Evolutionary conservation across 2,113 vertebrate species (phyloP), one percentile per base, ranked within the genome.

Genomic region (Pleuronectes platessa): DNA sequence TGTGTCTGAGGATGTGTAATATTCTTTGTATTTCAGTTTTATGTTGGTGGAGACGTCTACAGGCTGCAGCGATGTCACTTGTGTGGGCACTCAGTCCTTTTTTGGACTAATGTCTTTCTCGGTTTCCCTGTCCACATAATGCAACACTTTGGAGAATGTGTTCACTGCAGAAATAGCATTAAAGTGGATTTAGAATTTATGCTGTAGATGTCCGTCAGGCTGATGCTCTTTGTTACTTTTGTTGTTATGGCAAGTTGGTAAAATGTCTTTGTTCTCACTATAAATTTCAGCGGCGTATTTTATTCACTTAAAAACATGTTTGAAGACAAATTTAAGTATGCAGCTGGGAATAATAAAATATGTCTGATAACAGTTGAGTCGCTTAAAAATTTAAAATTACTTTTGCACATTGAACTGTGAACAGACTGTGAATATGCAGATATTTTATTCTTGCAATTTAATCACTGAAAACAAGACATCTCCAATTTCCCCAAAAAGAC

Each of bases 11-110:
- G 21, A 21, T 18, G 23, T 20, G 24, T 65, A n/a, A 11, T 0
- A 42, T 37, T 65, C 20, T 45, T 7, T 0, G 26, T 1, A 37
- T 70, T 35, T 71, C 27, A 68, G 24, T 42, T 15, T 59, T 67
- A 42, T 21, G 68, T 58, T 65, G 51, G 58, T 64, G 0, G 21
- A 61, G 21, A 71, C 24, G 37, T 47, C 23, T 31, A 23, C 21
- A 14, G 23, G 23, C 55, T 4, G 13, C 23, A 14, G 55, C 51
- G 31, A 68, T 81, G 64, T 76, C 53, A 64, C 37, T 24, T 2
- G 13, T 55, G 59, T 37, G 24, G 59, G 24, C 18, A n/a, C 67
- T 83, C 66, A 31, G 31, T 31, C 31, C 31, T 7, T 31, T 31
- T 31, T 8, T 1, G 31, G 31, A 31, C 31, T 31, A 31, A 31